Conservation (phyloP, 2,888 invertebrate genomes). For the Sericinus montela region DNA sequence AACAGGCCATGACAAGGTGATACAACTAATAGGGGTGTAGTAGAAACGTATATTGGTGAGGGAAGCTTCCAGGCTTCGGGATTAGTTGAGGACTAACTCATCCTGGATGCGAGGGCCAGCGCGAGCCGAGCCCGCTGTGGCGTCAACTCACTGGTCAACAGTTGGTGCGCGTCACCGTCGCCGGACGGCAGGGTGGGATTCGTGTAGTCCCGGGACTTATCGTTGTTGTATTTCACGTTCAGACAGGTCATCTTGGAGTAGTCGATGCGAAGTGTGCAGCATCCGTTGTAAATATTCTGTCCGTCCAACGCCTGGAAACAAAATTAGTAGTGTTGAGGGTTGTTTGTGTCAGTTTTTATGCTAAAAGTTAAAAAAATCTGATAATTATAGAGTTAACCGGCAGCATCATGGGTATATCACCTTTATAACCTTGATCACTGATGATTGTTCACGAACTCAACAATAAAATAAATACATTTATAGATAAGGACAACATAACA, state of each 20-base stretch:
- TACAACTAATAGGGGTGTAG: slow-evolving; percentile 23
- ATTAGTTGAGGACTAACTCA: slow-evolving; percentile 81
- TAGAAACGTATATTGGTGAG: slow-evolving; percentile 43
- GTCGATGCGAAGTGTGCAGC: slow-evolving; percentile 99
- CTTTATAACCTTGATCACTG: too few relatives aligned
- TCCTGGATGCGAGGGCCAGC: slow-evolving; percentile 75
- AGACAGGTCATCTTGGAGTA: slow-evolving; percentile 98
- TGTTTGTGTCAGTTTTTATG: too few relatives aligned
- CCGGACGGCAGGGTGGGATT: slow-evolving; percentile 98
- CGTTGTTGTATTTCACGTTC: slow-evolving; percentile 99
- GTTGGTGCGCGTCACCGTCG: slow-evolving; percentile 83
- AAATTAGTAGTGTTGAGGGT: slow-evolving; percentile 6
- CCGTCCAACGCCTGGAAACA: slow-evolving; percentile 91
- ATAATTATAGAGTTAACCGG: too few relatives aligned
- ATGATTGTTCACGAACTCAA: too few relatives aligned
- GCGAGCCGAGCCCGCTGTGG: slow-evolving; percentile 73
- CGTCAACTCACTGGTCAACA: slow-evolving; percentile 84
- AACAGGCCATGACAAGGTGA: not conserved
- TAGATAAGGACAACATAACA: too few relatives aligned
- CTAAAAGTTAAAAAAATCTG: too few relatives aligned
- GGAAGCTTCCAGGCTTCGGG: slow-evolving; percentile 56
- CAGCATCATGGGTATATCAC: too few relatives aligned
- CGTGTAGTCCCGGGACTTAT: slow-evolving; percentile 99
- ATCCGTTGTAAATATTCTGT: slow-evolving; percentile 99
- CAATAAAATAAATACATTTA: too few relatives aligned